A percentile compares a stretch with the other conserved stretches of the same genome.
phyloP scores from a whole-genome alignment of 2,797 vertebrate genomes.

The Tympanoctomys barrerae region DNA sequence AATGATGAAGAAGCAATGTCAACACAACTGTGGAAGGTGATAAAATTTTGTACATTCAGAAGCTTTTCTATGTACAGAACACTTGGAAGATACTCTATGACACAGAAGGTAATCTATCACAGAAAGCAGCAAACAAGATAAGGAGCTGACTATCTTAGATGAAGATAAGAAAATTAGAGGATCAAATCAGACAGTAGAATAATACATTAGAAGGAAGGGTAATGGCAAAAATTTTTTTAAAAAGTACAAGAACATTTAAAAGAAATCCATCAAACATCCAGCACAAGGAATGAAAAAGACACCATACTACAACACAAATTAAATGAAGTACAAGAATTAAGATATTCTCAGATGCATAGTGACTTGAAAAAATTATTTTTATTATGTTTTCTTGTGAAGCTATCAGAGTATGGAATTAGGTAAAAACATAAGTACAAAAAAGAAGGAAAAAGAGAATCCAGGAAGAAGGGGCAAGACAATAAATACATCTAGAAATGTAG shows the following conservation, averaged over 20 bases:
- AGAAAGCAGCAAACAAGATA: constrained; percentile 5
- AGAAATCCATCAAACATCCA: neutral
- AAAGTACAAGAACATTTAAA: constrained; percentile 17
- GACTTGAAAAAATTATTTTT: neutral
- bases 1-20: neutral
- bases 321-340: neutral
- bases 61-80: neutral
- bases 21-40: neutral
- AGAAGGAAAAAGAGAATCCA: neutral
- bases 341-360: neutral
- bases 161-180: neutral
- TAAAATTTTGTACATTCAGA: neutral
- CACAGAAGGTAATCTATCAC: neutral
- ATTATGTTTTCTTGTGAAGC: neutral
- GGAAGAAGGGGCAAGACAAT: neutral
- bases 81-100: neutral
- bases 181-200: neutral
- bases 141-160: neutral
- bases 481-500: neutral
- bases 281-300: neutral
- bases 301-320: neutral
- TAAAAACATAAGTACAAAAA: neutral
- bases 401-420: neutral
- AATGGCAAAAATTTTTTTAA: neutral
- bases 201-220: neutral